phyloP scores from a whole-genome alignment of 23 tunicate species.

The Trididemnum clinides region DNA sequence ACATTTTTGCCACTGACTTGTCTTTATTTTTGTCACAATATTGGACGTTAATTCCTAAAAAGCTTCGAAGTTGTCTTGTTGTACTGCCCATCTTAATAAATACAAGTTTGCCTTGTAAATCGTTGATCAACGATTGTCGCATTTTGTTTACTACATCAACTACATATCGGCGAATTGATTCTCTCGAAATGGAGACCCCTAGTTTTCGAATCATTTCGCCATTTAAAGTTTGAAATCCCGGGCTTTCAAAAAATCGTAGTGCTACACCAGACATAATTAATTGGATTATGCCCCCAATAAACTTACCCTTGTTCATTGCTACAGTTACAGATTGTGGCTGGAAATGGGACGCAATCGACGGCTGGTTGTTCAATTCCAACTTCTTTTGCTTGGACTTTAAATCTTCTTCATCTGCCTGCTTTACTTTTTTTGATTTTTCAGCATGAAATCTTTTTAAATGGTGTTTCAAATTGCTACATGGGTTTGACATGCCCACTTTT shows the following conservation, averaged over 20 bases:
- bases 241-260: constrained; percentile 3
- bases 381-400: neutral
- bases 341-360: neutral
- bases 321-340: neutral
- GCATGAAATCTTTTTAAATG: constrained; percentile 5
- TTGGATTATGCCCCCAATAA: neutral
- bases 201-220: neutral
- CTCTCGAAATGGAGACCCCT: neutral
- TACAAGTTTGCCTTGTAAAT: constrained; percentile 3
- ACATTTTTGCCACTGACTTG: neutral
- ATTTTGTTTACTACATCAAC: neutral
- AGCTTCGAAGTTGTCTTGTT: constrained; percentile 11
- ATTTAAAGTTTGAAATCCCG: neutral
- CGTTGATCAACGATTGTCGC: neutral
- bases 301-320: neutral
- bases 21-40: neutral
- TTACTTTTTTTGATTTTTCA: neutral
- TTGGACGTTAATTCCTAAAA: constrained; percentile 11
- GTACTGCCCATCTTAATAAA: neutral
- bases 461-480: constrained; percentile 8
- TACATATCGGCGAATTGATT: neutral
- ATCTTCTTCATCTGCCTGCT: constrained; percentile 25
- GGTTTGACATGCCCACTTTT: neutral
- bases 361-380: neutral
- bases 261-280: constrained; percentile 10